These are phyloP conservation scores for Synodontis membranacea DNA, from an alignment of 2,113 vertebrate species.

Conservation along the genomic window DNA sequence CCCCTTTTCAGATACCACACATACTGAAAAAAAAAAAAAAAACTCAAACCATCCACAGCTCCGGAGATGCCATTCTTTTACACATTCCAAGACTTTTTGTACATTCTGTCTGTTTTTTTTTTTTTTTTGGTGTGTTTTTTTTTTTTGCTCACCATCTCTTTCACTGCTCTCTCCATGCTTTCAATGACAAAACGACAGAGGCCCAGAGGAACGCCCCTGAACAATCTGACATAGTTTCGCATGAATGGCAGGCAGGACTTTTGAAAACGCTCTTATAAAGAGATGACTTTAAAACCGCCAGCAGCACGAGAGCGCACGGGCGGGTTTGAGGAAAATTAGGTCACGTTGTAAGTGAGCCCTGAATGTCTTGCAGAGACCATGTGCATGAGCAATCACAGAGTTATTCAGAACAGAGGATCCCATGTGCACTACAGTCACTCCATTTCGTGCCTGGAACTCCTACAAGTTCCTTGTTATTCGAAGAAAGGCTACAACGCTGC, in stretches of 20 bases:
- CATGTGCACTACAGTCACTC: constrained; percentile 21
- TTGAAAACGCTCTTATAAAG: constrained; percentile 56
- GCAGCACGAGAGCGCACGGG: constrained; percentile 57
- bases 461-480: neutral
- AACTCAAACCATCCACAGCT: constrained; percentile 7
- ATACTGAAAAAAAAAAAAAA: too few relatives aligned
- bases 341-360: constrained; percentile 64
- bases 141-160: neutral
- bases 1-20: constrained; percentile 54
- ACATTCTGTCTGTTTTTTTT: constrained; percentile 12
- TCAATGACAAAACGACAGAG: constrained; percentile 48
- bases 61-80: constrained; percentile 42
- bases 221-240: constrained; percentile 58
- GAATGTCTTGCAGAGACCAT: constrained; percentile 61
- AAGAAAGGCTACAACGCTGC: neutral
- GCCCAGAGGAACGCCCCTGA: constrained; percentile 55
- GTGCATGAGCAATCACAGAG: constrained; percentile 66
- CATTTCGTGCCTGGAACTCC: constrained; percentile 29
- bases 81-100: constrained; percentile 36
- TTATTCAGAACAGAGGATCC: constrained; percentile 57
- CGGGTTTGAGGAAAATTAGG: constrained; percentile 68
- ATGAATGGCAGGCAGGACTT: constrained; percentile 61
- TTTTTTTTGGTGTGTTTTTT: neutral
- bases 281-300: constrained; percentile 60
- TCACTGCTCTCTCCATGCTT: constrained; percentile 15